phyloP scores from a whole-genome alignment of 2,113 vertebrate genomes.

The Phainopepla nitens region DNA sequence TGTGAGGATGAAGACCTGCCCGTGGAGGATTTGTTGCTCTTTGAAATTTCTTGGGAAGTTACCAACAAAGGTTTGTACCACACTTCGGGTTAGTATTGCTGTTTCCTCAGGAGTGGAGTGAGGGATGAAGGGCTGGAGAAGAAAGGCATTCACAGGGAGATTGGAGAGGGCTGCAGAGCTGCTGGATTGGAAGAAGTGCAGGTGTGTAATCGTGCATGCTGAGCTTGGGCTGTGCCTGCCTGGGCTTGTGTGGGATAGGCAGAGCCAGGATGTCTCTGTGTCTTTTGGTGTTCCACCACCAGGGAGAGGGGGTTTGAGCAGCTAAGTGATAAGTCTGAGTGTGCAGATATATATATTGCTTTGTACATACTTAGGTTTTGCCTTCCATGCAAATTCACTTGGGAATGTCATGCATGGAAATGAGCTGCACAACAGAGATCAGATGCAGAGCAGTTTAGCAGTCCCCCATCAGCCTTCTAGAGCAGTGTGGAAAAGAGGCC shows the following conservation, averaged over 20 bases:
- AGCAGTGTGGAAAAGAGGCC: not conserved
- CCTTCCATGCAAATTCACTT: not conserved
- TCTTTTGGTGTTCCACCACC: not conserved
- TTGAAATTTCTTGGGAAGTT: constrained; percentile 94
- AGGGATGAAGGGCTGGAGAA: not conserved
- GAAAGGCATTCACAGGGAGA: not conserved
- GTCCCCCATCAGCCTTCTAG: not conserved
- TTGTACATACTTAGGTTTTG: not conserved
- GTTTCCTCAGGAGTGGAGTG: not conserved
- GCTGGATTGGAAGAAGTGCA: not conserved
- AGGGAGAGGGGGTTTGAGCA: not conserved
- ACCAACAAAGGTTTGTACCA: constrained; percentile 89
- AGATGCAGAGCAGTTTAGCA: not conserved
- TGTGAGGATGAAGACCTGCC: constrained; percentile 88
- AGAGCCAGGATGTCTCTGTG: not conserved
- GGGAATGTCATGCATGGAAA: not conserved
- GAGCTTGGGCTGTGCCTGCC: not conserved
- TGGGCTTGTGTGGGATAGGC: not conserved
- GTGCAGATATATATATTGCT: not conserved
- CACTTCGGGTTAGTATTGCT: not conserved
- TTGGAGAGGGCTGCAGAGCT: not conserved
- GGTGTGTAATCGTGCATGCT: not conserved
- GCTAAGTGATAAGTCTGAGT: not conserved
- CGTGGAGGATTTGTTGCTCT: constrained; percentile 87
- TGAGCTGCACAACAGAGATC: not conserved